Conservation (phyloP, 2,113 vertebrate species). For the Rissa tridactyla region DNA sequence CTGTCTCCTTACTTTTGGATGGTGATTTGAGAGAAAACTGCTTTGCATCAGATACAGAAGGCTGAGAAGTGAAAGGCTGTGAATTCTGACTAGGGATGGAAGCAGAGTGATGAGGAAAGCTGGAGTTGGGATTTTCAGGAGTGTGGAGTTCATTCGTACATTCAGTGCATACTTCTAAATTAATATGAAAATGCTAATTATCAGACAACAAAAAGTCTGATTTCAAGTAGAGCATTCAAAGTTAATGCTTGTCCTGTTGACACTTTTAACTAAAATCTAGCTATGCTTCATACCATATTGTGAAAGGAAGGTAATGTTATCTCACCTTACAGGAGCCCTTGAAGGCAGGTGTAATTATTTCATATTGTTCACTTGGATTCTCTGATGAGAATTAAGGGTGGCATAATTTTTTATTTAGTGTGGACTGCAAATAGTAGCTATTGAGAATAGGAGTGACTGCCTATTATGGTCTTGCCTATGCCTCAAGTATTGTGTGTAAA, state of each 20-base stretch:
- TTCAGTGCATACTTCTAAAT: background rate
- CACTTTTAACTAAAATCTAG: background rate
- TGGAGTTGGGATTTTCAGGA: background rate
- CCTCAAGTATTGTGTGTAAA: background rate
- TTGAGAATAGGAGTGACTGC: background rate
- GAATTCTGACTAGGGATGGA: background rate
- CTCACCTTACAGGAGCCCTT: background rate
- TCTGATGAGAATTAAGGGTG: background rate
- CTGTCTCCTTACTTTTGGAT: background rate
- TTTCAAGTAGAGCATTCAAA: background rate
- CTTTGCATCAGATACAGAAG: background rate
- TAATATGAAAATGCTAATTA: background rate
- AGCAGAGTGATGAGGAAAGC: background rate
- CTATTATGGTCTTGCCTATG: background rate
- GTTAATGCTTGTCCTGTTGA: background rate
- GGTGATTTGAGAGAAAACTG: background rate
- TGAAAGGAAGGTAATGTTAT: background rate
- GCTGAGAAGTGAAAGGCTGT: background rate
- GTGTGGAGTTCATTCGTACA: fast-evolving
- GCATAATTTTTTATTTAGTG: background rate
- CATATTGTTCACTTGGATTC: background rate
- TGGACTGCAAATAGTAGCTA: background rate
- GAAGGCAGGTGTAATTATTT: background rate
- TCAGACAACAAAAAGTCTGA: background rate
- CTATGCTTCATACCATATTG: background rate